These are phyloP conservation scores for Polia nebulosa DNA, from an alignment of 2,888 invertebrate species.

Conservation along the genomic window DNA sequence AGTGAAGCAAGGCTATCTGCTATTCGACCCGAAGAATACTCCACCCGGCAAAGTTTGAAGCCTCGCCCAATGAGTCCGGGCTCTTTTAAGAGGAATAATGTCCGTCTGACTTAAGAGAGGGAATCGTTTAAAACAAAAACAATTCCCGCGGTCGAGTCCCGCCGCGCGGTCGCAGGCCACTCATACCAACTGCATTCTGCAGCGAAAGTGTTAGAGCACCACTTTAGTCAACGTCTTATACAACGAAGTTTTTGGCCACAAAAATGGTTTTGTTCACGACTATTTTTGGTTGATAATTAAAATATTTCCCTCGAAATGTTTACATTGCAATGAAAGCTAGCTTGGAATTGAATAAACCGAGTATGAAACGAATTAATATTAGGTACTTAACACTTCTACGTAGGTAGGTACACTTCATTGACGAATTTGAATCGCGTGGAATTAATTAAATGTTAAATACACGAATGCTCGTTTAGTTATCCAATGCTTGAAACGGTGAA, in stretches of 20 bases:
- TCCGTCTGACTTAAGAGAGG: slow-evolving; percentile 37
- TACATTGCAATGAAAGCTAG: neutral
- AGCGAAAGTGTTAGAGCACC: slow-evolving; percentile 47
- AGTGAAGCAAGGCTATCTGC: slow-evolving; percentile 32
- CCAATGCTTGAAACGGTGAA: slow-evolving; percentile 37
- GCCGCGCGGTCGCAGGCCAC: slow-evolving; percentile 22
- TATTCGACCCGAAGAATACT: slow-evolving; percentile 47
- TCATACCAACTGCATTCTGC: slow-evolving; percentile 58
- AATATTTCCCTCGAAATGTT: slow-evolving; percentile 9
- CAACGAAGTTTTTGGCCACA: slow-evolving; percentile 27
- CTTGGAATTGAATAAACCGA: slow-evolving; percentile 6
- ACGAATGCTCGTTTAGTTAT: slow-evolving; percentile 29
- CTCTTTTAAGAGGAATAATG: slow-evolving; percentile 52
- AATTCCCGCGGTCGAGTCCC: slow-evolving; percentile 43
- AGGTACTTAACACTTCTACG: slow-evolving; percentile 1
- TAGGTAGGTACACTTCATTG: slow-evolving; percentile 3
- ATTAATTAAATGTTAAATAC: slow-evolving; percentile 31
- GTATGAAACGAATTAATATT: neutral
- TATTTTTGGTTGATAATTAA: slow-evolving; percentile 16
- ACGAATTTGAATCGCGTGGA: slow-evolving; percentile 17
- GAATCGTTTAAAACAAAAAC: slow-evolving; percentile 61
- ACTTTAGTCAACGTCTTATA: slow-evolving; percentile 49
- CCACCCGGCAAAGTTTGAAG: slow-evolving; percentile 55
- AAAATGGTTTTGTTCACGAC: slow-evolving; percentile 16
- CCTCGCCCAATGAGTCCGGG: slow-evolving; percentile 52